Conservation (phyloP, 2,113 vertebrate genomes). For the Lamprotornis superbus region DNA sequence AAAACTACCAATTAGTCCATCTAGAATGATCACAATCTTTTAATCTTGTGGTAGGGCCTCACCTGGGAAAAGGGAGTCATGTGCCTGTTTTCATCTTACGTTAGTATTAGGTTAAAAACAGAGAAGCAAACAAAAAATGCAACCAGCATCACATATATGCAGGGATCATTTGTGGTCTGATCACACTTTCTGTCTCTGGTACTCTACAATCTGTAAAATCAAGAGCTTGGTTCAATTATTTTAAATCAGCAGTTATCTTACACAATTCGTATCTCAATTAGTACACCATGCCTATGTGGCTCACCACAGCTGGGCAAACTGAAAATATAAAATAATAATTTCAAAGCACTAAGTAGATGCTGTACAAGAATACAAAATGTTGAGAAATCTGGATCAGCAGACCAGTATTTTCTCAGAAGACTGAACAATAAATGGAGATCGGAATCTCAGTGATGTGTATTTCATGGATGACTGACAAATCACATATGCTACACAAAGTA, state of each 20-base stretch:
- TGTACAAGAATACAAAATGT: not conserved
- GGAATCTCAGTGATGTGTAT: not conserved
- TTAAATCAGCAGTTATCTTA: not conserved
- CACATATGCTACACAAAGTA: not conserved
- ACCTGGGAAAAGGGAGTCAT: not conserved
- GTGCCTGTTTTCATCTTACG: not conserved
- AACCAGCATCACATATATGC: fast-evolving
- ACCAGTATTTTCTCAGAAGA: slow-evolving; percentile 9
- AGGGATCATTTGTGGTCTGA: not conserved
- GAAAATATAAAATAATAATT: not conserved
- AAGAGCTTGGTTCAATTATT: not conserved
- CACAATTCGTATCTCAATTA: not conserved
- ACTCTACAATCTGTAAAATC: not conserved
- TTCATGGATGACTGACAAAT: slow-evolving; percentile 38
- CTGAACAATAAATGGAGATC: not conserved
- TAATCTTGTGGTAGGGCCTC: not conserved
- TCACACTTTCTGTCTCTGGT: not conserved
- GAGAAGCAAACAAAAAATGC: not conserved
- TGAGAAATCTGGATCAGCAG: not conserved
- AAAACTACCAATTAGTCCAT: not conserved
- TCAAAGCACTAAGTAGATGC: not conserved
- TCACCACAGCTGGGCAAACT: not conserved
- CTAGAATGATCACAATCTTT: not conserved
- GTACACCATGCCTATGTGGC: not conserved
- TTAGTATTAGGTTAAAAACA: not conserved